phyloP scores from a whole-genome alignment of 2,888 invertebrate species.

The Meliscaeva auricollis region DNA sequence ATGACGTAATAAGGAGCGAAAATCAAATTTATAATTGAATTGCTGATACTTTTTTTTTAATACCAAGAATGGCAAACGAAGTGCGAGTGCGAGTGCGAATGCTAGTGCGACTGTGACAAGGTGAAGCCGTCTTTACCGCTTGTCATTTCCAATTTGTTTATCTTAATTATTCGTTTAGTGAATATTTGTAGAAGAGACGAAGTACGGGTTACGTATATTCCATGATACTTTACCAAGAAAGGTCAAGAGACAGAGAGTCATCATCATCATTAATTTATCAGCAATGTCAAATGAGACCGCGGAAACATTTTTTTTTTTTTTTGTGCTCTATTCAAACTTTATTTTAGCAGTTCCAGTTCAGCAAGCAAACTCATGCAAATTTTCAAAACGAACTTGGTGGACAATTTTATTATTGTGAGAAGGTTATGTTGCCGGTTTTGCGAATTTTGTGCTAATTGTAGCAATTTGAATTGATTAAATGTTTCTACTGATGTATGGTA shows the following conservation, averaged over 20 bases:
- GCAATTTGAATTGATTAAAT: slow-evolving; percentile 34
- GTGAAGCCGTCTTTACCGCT: slow-evolving; percentile 49
- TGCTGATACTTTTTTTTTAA: slow-evolving; percentile 9
- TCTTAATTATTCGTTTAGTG: slow-evolving; percentile 32
- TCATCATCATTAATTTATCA: slow-evolving; percentile 14
- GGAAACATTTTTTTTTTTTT: slow-evolving; percentile 38
- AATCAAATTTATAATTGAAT: slow-evolving; percentile 43
- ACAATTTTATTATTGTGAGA: slow-evolving; percentile 37
- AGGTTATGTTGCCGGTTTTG: slow-evolving; percentile 44
- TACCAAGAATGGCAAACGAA: background rate
- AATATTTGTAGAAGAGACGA: background rate
- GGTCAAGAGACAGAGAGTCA: slow-evolving; percentile 50
- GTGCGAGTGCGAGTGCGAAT: background rate
- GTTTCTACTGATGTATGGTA: background rate
- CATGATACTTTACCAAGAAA: slow-evolving; percentile 22
- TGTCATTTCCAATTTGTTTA: slow-evolving; percentile 47
- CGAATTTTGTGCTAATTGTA: slow-evolving; percentile 28
- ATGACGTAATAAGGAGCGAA: slow-evolving; percentile 42
- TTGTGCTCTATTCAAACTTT: background rate
- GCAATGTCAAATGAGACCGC: slow-evolving; percentile 37
- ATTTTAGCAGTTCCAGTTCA: slow-evolving; percentile 2
- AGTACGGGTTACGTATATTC: background rate
- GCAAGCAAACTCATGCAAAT: slow-evolving; percentile 12
- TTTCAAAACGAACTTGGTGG: slow-evolving; percentile 4
- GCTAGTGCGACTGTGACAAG: background rate